A percentile compares a stretch with the other conserved stretches of the same genome.
Evolutionary conservation across 1,140 invertebrate species (phyloP).

Genomic region (Anastrepha ludens): DNA sequence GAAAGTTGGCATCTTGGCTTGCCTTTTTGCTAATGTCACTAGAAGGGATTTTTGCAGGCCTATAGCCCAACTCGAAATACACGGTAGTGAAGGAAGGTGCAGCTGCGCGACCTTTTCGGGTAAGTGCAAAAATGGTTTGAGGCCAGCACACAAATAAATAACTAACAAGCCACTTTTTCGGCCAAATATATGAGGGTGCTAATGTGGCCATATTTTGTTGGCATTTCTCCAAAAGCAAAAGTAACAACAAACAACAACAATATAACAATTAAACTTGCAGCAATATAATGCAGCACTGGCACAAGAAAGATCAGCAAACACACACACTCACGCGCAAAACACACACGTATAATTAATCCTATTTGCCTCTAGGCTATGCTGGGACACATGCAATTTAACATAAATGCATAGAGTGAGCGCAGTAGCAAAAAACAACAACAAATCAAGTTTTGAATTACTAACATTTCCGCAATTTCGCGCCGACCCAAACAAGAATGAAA

Average conservation of each 20-base stretch:
- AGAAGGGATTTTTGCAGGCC: background rate
- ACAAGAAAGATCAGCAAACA: background rate
- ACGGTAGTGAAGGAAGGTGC: background rate
- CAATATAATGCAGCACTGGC: conserved; percentile 46
- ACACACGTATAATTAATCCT: background rate
- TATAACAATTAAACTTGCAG: conserved; percentile 24
- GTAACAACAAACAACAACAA: conserved; percentile 53
- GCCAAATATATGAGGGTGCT: conserved; percentile 61
- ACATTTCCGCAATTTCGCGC: conserved; percentile 42
- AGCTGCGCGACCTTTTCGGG: too few species aligned
- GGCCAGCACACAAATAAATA: conserved; percentile 52
- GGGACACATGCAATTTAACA: background rate
- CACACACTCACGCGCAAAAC: background rate
- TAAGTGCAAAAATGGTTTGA: background rate
- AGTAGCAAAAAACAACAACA: background rate
- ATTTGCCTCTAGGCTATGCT: background rate
- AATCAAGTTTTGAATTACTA: background rate
- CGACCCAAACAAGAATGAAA: conserved; percentile 4
- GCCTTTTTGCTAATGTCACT: background rate
- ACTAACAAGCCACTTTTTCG: conserved; percentile 62
- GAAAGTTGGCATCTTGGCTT: background rate
- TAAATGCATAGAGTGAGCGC: background rate
- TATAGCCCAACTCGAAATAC: background rate
- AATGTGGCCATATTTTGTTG: conserved; percentile 62
- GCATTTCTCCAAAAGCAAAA: conserved; percentile 36